Conservation (phyloP, 2,888 invertebrate species). For the Leistus spinibarbis region DNA sequence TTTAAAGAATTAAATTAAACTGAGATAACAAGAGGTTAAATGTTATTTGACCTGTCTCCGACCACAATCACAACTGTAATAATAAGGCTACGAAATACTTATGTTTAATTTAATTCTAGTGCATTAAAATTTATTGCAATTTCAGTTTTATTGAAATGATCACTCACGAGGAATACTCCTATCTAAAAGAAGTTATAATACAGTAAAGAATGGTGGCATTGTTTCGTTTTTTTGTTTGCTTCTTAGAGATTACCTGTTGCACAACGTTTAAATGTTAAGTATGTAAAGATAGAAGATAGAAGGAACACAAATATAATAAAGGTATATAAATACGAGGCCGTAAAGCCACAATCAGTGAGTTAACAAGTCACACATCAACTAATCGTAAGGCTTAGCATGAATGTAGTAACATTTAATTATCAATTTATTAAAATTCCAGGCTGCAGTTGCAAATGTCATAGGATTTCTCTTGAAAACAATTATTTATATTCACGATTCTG, state of each 20-base stretch:
- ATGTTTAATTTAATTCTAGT: background rate
- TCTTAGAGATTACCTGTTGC: background rate
- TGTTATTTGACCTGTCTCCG: slow-evolving; percentile 28
- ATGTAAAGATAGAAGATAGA: background rate
- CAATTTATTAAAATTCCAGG: slow-evolving; percentile 26
- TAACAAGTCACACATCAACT: background rate
- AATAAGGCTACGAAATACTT: slow-evolving; percentile 17
- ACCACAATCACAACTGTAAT: slow-evolving; percentile 12
- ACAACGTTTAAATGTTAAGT: background rate
- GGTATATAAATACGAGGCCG: background rate
- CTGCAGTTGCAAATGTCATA: slow-evolving; percentile 28
- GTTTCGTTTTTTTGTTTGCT: background rate
- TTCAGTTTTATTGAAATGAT: background rate
- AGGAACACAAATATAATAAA: background rate
- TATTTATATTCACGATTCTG: background rate
- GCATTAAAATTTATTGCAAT: background rate
- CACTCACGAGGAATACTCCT: background rate
- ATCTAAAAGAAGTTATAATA: background rate
- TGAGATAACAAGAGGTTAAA: slow-evolving; percentile 11
- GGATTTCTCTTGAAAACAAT: slow-evolving; percentile 3
- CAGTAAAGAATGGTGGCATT: too few relatives aligned
- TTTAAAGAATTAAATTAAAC: slow-evolving; percentile 25
- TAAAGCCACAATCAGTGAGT: background rate
- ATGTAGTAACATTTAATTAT: slow-evolving; percentile 20
- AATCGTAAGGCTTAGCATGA: background rate